These are phyloP conservation scores for Epizoanthus fatuus DNA, from an alignment of 92 coral and sea anemone species.

Conservation along the genomic window DNA sequence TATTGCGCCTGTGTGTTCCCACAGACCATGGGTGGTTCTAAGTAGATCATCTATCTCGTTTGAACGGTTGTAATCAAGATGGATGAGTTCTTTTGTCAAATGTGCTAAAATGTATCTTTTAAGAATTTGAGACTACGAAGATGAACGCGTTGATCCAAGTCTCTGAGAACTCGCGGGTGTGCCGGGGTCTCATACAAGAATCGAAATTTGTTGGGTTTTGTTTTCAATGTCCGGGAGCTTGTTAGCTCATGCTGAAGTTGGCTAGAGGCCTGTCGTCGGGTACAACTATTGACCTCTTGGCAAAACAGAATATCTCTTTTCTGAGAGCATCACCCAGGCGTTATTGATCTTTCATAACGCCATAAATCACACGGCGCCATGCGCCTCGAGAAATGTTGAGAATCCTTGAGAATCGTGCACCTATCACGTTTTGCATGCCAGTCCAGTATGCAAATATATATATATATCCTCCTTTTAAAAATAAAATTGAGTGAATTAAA, in stretches of 20 bases:
- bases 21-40: slow-evolving; percentile 27
- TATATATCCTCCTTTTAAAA: no score
- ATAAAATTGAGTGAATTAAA: not conserved
- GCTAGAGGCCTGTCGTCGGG: slow-evolving; percentile 37
- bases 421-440: no score
- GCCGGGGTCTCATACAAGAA: no score
- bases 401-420: not conserved
- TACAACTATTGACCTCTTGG: slow-evolving; percentile 33
- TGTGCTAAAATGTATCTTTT: slow-evolving; percentile 30
- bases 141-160: no score
- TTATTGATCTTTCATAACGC: slow-evolving; percentile 11
- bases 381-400: not conserved
- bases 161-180: no score
- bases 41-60: slow-evolving; percentile 40
- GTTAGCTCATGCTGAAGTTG: slow-evolving; percentile 20
- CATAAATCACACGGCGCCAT: slow-evolving; percentile 50
- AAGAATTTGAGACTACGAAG: slow-evolving; percentile 8
- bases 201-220: not conserved
- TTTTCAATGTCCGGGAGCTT: slow-evolving; percentile 16
- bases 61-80: slow-evolving; percentile 32
- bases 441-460: no score
- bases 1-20: slow-evolving; percentile 41
- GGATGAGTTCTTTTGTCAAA: slow-evolving; percentile 40
- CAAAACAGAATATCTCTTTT: slow-evolving; percentile 34
- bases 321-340: slow-evolving; percentile 8